These are phyloP conservation scores for Oxyscelio sp. DNA, from an alignment of 2,888 invertebrate genomes.

Conservation along the genomic window DNA sequence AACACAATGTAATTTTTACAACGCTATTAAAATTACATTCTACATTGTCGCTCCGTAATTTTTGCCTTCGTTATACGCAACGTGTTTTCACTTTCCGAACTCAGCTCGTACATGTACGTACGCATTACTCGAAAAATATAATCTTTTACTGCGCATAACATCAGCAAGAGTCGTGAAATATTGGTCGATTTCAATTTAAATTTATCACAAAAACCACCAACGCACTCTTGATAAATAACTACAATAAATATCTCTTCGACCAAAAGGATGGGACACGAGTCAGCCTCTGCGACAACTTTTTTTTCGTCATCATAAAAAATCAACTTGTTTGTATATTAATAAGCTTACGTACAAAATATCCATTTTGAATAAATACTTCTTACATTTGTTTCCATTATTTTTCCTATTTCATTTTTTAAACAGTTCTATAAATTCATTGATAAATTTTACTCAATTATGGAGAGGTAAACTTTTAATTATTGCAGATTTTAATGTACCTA, in stretches of 20 bases:
- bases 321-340: too few species aligned
- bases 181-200: slow-evolving; percentile 41
- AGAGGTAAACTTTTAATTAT: too few species aligned
- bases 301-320: slow-evolving; percentile 1
- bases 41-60: slow-evolving; percentile 34
- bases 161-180: slow-evolving; percentile 23
- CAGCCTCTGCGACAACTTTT: slow-evolving; percentile 20
- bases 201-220: slow-evolving; percentile 49
- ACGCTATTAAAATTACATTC: slow-evolving; percentile 17
- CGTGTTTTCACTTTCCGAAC: slow-evolving; percentile 20
- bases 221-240: slow-evolving; percentile 40
- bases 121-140: slow-evolving; percentile 14
- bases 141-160: neutral
- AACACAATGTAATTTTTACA: slow-evolving; percentile 32
- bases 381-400: too few species aligned
- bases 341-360: neutral
- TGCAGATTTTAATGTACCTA: too few species aligned
- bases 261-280: slow-evolving; percentile 1
- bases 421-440: too few species aligned
- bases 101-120: neutral
- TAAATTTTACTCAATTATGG: too few species aligned
- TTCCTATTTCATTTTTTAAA: too few species aligned
- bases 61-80: slow-evolving; percentile 11
- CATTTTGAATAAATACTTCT: too few species aligned
- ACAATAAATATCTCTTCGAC: slow-evolving; percentile 22